Conservation (phyloP, 2,797 vertebrate genomes). For the Sebastes jordani region DNA sequence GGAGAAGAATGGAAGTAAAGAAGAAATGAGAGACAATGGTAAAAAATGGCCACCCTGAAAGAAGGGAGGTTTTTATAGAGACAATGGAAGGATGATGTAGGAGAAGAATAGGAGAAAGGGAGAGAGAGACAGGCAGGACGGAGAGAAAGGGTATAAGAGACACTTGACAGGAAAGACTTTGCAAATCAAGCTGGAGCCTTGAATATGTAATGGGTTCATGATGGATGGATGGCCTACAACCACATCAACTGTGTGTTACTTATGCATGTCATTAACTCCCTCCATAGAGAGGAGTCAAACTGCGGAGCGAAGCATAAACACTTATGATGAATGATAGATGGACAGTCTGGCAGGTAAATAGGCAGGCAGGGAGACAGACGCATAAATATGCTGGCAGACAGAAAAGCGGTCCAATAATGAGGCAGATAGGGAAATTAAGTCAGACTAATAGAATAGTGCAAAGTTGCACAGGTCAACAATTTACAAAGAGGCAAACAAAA, state of each 20-base stretch:
- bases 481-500: background rate
- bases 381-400: constrained; percentile 51
- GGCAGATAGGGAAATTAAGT: constrained; percentile 36
- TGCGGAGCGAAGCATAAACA: constrained; percentile 55
- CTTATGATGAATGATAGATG: constrained; percentile 59
- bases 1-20: background rate
- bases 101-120: background rate
- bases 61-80: background rate
- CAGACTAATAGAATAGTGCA: constrained; percentile 13
- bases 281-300: constrained; percentile 51
- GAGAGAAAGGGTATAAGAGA: background rate
- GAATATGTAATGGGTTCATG: constrained; percentile 60
- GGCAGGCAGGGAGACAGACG: constrained; percentile 18
- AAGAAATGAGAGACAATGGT: background rate
- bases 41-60: background rate
- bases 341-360: constrained; percentile 55
- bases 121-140: background rate
- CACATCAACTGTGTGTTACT: constrained; percentile 55
- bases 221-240: constrained; percentile 61
- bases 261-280: constrained; percentile 63
- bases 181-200: constrained; percentile 53
- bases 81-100: background rate
- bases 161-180: constrained; percentile 4
- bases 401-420: constrained; percentile 37
- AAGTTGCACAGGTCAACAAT: constrained; percentile 27